These are phyloP conservation scores for Trinorchestia longiramus DNA, from an alignment of 1,140 invertebrate species.

Conservation along the genomic window DNA sequence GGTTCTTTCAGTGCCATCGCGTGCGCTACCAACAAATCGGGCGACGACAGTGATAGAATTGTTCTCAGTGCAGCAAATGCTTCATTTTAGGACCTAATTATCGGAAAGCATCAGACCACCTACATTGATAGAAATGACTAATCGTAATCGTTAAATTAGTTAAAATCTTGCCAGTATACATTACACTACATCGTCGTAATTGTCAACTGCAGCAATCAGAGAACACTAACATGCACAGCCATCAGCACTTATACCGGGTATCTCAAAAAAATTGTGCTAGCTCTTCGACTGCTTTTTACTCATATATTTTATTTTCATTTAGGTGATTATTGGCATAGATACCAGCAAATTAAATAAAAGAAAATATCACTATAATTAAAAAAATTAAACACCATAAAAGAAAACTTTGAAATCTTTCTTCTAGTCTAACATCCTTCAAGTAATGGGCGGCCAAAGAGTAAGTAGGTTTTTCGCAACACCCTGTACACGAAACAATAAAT, in stretches of 20 bases:
- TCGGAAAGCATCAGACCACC: background rate
- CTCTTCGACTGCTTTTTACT: no score
- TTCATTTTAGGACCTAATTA: background rate
- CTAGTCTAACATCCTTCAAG: no score
- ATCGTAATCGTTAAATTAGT: background rate
- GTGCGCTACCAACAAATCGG: background rate
- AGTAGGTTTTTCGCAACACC: background rate
- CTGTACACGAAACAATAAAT: background rate
- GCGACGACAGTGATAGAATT: background rate
- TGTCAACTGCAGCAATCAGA: background rate
- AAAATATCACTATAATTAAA: no score
- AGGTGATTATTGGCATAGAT: no score
- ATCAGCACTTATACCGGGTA: background rate
- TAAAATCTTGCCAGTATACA: background rate
- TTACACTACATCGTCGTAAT: background rate
- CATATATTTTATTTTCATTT: no score
- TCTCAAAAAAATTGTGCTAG: no score
- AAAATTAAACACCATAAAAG: no score
- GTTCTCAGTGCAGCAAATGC: background rate
- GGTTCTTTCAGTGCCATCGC: background rate
- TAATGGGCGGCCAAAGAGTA: no score
- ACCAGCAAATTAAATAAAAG: no score
- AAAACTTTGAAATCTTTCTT: no score
- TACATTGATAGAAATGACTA: background rate
- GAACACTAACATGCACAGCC: background rate